Conservation (phyloP, 2,113 vertebrate genomes). For the Xenus cinereus region DNA sequence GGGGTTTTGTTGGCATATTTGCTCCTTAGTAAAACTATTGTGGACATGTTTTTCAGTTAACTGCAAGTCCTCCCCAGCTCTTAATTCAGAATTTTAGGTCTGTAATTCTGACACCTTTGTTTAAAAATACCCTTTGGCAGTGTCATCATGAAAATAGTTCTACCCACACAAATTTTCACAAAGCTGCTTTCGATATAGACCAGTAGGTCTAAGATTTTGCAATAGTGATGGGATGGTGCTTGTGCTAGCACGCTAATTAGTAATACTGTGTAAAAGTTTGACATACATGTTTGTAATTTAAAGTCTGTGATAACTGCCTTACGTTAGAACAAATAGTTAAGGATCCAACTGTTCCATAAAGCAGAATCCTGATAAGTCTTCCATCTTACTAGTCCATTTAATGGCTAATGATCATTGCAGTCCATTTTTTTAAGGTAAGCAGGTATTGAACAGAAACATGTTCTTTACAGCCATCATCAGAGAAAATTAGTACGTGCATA, state of each 20-base stretch:
- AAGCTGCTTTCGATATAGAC: not conserved
- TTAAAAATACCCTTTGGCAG: not conserved
- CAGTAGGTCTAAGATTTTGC: not conserved
- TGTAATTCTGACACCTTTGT: not conserved
- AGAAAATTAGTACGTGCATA: not conserved
- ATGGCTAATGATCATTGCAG: not conserved
- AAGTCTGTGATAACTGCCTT: not conserved
- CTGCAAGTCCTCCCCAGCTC: not conserved
- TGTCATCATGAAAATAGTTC: not conserved
- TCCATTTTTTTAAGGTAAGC: not conserved
- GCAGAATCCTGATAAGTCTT: not conserved
- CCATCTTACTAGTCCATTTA: not conserved
- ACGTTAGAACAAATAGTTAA: not conserved
- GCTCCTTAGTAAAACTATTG: not conserved
- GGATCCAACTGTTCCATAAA: not conserved
- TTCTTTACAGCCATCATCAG: not conserved
- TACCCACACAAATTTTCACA: not conserved
- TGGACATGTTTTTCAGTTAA: not conserved
- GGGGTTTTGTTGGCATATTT: not conserved
- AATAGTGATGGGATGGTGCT: not conserved
- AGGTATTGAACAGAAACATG: not conserved
- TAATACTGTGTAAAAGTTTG: not conserved
- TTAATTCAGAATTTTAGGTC: not conserved
- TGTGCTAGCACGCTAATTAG: not conserved
- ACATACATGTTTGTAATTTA: not conserved